Evolutionary conservation across 2,797 vertebrate genomes (phyloP).

Genomic region (Triplophysa bombifrons): DNA sequence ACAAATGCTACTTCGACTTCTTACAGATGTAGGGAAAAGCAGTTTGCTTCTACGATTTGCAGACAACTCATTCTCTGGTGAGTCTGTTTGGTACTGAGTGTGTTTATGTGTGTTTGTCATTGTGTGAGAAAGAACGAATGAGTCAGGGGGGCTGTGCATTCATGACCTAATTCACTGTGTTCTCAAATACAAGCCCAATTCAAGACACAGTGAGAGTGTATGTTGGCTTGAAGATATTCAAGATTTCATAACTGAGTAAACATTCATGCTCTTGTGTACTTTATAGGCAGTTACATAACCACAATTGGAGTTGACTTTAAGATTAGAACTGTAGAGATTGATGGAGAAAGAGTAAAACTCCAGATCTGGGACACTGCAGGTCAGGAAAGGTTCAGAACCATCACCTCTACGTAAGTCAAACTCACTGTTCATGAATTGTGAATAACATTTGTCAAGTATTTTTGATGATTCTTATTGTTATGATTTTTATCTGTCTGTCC

Average conservation of each 20-base stretch:
- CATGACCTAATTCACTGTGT: constrained; percentile 11
- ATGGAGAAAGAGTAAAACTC: constrained; percentile 84
- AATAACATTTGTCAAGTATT: background rate
- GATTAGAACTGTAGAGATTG: constrained; percentile 84
- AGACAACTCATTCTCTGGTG: constrained; percentile 86
- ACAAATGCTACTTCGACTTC: constrained; percentile 28
- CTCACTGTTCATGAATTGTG: background rate
- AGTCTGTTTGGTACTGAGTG: constrained; percentile 57
- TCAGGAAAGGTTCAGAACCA: constrained; percentile 82
- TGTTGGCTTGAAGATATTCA: background rate
- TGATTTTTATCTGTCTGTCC: background rate
- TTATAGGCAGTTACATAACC: constrained; percentile 85
- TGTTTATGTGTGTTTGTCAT: background rate
- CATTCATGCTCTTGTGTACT: constrained; percentile 13
- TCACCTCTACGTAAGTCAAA: constrained; percentile 79
- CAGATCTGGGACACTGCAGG: constrained; percentile 87
- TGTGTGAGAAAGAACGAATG: constrained; percentile 9
- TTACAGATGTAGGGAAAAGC: constrained; percentile 85
- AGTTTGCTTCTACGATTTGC: constrained; percentile 85
- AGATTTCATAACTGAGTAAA: background rate
- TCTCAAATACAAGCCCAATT: background rate
- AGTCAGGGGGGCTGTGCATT: constrained; percentile 10
- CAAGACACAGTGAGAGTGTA: background rate
- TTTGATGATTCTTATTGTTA: background rate
- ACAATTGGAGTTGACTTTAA: constrained; percentile 89